These are phyloP conservation scores for Todus mexicanus DNA, from an alignment of 2,797 vertebrate species.

Conservation along the genomic window DNA sequence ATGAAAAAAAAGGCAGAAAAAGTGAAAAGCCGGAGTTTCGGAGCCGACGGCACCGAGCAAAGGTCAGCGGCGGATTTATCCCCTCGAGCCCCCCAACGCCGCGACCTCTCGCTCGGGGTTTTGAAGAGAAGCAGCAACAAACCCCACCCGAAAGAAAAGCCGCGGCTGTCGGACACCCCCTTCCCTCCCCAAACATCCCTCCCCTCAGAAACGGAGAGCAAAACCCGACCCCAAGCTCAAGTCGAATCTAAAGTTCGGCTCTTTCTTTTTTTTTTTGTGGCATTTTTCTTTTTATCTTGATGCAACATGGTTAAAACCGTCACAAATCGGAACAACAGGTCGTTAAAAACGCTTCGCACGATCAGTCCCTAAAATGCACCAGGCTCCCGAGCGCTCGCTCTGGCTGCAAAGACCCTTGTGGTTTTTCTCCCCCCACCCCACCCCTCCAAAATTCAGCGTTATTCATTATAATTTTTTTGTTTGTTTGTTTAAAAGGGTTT, in stretches of 20 bases:
- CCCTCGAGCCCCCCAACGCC: neutral
- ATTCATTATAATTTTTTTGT: neutral
- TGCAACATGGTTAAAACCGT: slow-evolving; percentile 71
- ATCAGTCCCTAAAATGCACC: slow-evolving; percentile 65
- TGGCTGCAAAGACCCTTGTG: neutral
- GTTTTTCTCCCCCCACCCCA: neutral
- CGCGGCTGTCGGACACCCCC: neutral
- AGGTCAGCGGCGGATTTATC: neutral
- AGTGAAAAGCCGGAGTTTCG: neutral
- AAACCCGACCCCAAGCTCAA: slow-evolving; percentile 37
- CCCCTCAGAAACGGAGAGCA: neutral
- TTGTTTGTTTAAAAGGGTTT: neutral
- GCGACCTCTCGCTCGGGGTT: too few relatives aligned
- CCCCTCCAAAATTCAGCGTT: neutral
- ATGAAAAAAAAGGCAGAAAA: neutral
- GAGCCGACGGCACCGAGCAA: neutral
- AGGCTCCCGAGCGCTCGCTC: slow-evolving; percentile 27
- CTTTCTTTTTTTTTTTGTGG: too few relatives aligned
- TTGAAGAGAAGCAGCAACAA: neutral
- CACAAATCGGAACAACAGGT: slow-evolving; percentile 68
- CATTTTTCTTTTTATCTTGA: slow-evolving; percentile 53
- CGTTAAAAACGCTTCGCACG: slow-evolving; percentile 60
- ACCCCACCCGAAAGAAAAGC: neutral
- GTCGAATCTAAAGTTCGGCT: slow-evolving; percentile 63
- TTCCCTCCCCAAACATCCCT: too few relatives aligned